Evolutionary conservation across 92 coral and sea anemone species (phyloP).

Genomic region (Pocillopora meandrina): DNA sequence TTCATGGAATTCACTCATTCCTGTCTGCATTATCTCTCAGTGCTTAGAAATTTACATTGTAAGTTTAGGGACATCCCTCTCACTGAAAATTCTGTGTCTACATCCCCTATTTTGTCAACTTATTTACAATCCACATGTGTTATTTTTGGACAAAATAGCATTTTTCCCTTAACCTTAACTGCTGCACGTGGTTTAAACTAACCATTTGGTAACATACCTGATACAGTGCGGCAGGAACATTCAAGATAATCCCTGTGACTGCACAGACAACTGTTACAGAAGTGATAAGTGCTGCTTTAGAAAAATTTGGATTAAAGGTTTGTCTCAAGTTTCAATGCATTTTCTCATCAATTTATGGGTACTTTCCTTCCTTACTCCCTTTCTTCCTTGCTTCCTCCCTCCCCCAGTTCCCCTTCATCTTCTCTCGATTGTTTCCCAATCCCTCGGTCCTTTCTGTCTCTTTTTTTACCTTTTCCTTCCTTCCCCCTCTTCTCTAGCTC

Average conservation of each 20-base stretch:
- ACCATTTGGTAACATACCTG: not conserved
- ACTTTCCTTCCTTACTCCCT: not conserved
- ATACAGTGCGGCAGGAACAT: constrained; percentile 47
- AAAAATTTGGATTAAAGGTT: constrained; percentile 84
- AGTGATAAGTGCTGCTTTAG: constrained; percentile 53
- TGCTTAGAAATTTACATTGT: too few species aligned
- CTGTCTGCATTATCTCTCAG: too few species aligned
- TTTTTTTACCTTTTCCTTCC: not conserved
- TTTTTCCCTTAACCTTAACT: too few species aligned
- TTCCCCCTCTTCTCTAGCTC: not conserved
- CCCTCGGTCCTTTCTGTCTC: not conserved
- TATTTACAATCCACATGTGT: too few species aligned
- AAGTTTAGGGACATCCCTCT: too few species aligned
- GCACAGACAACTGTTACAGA: constrained; percentile 77
- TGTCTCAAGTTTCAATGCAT: not conserved
- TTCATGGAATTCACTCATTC: too few species aligned
- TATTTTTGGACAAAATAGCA: too few species aligned
- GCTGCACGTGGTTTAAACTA: too few species aligned
- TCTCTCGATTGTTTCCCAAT: not conserved
- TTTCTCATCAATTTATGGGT: not conserved
- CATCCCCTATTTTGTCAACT: too few species aligned
- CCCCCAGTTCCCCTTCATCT: not conserved
- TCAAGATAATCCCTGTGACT: constrained; percentile 79
- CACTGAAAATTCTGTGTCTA: too few species aligned
- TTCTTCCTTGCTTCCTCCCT: not conserved